Base-by-base conservation (phyloP, 2,888 invertebrate genomes). In the Argynnis bischoffii region DNA sequence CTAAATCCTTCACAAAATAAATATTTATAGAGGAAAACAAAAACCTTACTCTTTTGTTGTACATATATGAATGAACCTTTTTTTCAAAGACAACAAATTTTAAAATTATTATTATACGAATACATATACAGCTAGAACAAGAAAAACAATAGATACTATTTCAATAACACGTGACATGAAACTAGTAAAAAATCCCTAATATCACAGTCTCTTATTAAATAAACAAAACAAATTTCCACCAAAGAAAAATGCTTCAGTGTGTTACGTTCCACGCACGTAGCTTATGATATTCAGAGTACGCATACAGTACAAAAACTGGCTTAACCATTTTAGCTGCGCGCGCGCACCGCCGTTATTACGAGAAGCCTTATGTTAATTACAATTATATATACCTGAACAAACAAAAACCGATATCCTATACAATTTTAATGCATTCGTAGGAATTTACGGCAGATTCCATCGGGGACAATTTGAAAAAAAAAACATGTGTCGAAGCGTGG, bases 221-320 rank as follows among this genome's bases (percentile, higher is more conserved):
- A 26, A n/a, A 16, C 13, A 21, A 21, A 47, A 57, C 26, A 47
- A 57, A 57, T 47, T 21, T 47, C 6, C 15, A 13, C 6, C 26
- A 57, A 51, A 50, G 82, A 86, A 88, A 89, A 90, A 88, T 90
- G 85, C 85, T 35, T 76, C 79, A 82, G 82, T 90, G 86, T 80
- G 77, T 50, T 8, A 14, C 72, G 72, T 64, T 66, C 73, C 80
- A 77, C 81, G 79, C 81, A 79, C 81, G 82, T 80, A 85, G 83
- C 85, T 84, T 89, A 90, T 89, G 84, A 92, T 89, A 91, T 90
- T 89, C 90, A 88, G 86, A 86, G 90, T 90, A 90, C 88, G 86
- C 81, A 78, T 77, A 70, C 67, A 15, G 61, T 61, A 71, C 87
- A 91, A 92, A 92, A 92, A 90, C 79, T 80, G 73, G 87, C 72